Conservation (phyloP, 2,797 vertebrate genomes). For the Vireo griseus region DNA sequence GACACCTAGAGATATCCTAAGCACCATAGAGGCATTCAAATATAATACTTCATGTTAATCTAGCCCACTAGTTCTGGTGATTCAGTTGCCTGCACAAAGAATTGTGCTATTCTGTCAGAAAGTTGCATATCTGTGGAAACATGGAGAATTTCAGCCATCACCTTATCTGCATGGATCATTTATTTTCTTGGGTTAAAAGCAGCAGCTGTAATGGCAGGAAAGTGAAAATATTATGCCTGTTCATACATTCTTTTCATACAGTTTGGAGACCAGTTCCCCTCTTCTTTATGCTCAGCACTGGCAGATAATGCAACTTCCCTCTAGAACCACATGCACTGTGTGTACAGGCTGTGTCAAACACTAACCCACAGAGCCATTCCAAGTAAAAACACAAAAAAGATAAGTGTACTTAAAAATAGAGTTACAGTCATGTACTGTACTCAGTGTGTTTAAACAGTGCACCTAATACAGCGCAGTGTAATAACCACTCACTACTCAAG, state of each 20-base stretch:
- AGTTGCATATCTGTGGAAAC: background rate
- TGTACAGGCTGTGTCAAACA: background rate
- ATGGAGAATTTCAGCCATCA: background rate
- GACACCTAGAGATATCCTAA: background rate
- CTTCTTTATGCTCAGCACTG: background rate
- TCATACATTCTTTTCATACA: background rate
- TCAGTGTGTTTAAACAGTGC: background rate
- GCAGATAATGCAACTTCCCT: background rate
- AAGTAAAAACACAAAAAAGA: slow-evolving; percentile 40
- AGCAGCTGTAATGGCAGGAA: background rate
- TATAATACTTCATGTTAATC: background rate
- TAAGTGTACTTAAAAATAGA: slow-evolving; percentile 27
- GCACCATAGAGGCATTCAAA: background rate
- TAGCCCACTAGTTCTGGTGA: background rate
- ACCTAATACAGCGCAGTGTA: slow-evolving; percentile 24
- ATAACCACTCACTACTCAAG: slow-evolving; percentile 20
- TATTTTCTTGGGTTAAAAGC: background rate
- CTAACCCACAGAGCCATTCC: slow-evolving; percentile 16
- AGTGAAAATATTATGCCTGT: background rate
- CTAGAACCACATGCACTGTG: background rate
- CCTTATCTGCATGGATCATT: background rate
- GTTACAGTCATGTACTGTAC: slow-evolving; percentile 7
- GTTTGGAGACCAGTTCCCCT: background rate
- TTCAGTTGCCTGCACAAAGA: background rate
- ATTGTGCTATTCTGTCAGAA: background rate